These are phyloP conservation scores for Schizopygopsis pylzovi DNA, from an alignment of 2,797 vertebrate genomes.

Conservation along the genomic window DNA sequence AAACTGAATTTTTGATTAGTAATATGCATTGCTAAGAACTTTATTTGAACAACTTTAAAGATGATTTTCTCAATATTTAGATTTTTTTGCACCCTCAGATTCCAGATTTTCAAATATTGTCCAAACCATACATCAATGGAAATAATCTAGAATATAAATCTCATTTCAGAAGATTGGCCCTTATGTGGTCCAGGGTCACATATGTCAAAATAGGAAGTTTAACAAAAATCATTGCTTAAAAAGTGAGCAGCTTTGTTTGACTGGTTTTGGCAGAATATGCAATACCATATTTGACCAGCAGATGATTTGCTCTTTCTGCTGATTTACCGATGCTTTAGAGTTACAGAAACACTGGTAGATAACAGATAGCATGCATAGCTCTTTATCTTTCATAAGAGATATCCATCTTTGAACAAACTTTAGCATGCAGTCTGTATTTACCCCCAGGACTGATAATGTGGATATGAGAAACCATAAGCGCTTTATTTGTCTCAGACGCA, in stretches of 20 bases:
- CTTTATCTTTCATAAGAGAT: background rate
- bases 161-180: too few relatives aligned
- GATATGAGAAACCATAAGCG: background rate
- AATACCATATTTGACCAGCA: background rate
- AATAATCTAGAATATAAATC: too few relatives aligned
- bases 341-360: background rate
- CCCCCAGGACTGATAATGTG: background rate
- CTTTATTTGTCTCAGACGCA: constrained; percentile 21
- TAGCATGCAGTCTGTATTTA: background rate
- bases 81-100: too few relatives aligned
- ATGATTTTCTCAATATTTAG: too few relatives aligned
- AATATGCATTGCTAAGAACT: background rate
- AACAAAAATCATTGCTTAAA: background rate
- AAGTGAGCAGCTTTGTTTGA: background rate
- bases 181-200: too few relatives aligned
- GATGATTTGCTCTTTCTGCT: background rate
- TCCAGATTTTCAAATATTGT: too few relatives aligned
- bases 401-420: background rate
- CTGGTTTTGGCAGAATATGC: background rate
- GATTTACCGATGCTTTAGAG: background rate
- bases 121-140: too few relatives aligned
- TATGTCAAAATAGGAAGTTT: background rate
- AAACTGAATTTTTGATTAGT: background rate
- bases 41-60: background rate
- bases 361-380: background rate